Evolutionary conservation across 2,113 vertebrate species (phyloP).

Genomic region (Myrmecobius fasciatus): DNA sequence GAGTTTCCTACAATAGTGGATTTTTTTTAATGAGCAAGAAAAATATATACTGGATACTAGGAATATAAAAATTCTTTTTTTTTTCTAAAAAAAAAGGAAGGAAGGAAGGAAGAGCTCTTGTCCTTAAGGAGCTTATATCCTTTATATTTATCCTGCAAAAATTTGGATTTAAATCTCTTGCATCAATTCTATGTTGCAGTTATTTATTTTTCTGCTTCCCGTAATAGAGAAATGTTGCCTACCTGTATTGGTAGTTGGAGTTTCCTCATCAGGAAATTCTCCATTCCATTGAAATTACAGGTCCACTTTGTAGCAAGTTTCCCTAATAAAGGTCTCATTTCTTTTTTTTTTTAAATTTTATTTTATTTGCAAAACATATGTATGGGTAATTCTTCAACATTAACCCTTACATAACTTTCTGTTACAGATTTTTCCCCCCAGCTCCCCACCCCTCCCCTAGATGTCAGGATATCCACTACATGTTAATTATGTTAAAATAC

Average conservation of each 20-base stretch:
- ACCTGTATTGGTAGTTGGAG: neutral
- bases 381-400: no score
- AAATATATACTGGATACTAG: neutral
- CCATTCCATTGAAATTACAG: neutral
- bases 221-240: neutral
- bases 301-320: neutral
- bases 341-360: no score
- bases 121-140: neutral
- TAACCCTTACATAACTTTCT: no score
- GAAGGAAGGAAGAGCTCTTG: neutral
- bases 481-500: no score
- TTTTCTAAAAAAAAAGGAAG: no score
- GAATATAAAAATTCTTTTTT: neutral
- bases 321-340: neutral
- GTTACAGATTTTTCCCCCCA: no score
- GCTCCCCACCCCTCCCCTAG: no score
- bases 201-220: neutral
- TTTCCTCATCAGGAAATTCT: neutral
- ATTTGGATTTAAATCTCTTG: neutral
- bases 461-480: no score
- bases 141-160: neutral
- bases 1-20: neutral
- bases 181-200: neutral
- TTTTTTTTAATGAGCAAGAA: neutral
- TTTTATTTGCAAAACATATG: no score